Percentiles rank a stretch among this genome's conserved stretches.
Conservation (phyloP, 2,797 vertebrate genomes). For the Peromyscus eremicus region DNA sequence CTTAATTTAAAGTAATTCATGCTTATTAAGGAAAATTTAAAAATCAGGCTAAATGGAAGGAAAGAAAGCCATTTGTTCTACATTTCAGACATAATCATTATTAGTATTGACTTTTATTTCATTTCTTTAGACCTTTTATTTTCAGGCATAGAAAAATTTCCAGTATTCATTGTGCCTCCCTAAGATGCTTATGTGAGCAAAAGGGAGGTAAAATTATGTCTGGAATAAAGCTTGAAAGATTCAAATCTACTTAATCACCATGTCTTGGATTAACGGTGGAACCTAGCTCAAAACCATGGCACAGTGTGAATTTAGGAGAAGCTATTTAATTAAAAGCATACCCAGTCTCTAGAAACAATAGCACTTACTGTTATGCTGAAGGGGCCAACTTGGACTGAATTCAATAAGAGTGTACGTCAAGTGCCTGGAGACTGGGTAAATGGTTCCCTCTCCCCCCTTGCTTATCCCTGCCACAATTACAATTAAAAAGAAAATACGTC, state of each 20-base stretch:
- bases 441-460: neutral
- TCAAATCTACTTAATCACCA: neutral
- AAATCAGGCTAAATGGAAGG: conserved; percentile 43
- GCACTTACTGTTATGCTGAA: neutral
- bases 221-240: conserved; percentile 49
- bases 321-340: conserved; percentile 32
- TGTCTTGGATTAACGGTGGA: conserved; percentile 35
- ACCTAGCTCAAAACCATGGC: neutral
- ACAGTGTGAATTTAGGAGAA: conserved; percentile 1
- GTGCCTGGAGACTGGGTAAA: neutral
- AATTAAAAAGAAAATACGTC: neutral
- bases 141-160: conserved; percentile 8
- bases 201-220: conserved; percentile 50
- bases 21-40: conserved; percentile 24
- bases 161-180: neutral
- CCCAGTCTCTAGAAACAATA: neutral
- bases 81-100: neutral
- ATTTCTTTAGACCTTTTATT: conserved; percentile 50
- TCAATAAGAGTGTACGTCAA: neutral
- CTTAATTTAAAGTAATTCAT: conserved; percentile 50
- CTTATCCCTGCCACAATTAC: neutral
- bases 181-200: neutral
- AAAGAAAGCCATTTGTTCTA: neutral
- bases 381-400: neutral
- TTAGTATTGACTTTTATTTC: neutral